Evolutionary conservation across 2,797 vertebrate genomes (phyloP).

Genomic region (Tokudaia muenninki): DNA sequence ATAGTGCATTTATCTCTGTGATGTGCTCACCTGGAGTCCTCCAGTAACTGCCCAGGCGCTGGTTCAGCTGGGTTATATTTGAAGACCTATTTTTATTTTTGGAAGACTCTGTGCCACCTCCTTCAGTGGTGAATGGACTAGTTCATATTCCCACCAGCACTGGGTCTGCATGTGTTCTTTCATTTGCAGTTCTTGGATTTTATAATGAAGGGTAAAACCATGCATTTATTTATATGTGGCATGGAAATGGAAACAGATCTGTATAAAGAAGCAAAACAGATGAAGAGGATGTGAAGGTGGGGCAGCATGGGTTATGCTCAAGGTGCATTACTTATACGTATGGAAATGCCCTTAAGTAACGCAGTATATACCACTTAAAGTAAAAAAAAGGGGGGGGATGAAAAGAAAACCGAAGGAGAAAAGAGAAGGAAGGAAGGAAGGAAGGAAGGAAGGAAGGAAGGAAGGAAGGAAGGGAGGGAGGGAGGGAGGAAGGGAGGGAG

Average conservation of each 20-base stretch:
- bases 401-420: neutral
- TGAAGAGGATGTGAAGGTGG: neutral
- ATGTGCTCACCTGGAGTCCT: neutral
- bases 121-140: neutral
- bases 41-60: neutral
- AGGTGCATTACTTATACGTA: neutral
- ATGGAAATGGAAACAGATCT: neutral
- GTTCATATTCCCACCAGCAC: neutral
- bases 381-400: neutral
- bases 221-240: neutral
- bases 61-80: neutral
- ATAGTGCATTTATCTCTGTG: neutral
- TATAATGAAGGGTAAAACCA: neutral
- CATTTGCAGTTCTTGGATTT: neutral
- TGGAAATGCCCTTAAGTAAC: neutral
- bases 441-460: too few species aligned
- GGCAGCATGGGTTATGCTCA: neutral
- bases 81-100: neutral
- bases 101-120: neutral
- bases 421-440: too few species aligned
- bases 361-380: neutral
- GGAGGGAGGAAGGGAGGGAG: accelerated
- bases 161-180: neutral
- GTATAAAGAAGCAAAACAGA: neutral
- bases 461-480: too few species aligned